A percentile compares a stretch with the other conserved stretches of the same genome.
Conservation (phyloP, 2,888 invertebrate species). For the Chrysomela aeneicollis region DNA sequence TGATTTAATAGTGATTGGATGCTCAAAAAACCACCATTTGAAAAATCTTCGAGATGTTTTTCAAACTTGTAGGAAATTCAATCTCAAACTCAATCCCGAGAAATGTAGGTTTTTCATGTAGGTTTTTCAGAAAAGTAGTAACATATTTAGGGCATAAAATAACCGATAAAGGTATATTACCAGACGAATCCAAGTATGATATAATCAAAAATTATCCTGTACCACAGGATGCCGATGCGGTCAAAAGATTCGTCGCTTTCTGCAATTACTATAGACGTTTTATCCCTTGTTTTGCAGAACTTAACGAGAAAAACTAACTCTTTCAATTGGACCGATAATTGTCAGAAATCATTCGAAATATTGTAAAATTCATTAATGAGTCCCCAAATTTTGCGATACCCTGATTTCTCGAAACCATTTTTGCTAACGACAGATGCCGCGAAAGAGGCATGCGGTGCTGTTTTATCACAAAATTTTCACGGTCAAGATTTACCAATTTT, state of each 20-base stretch:
- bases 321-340: background rate
- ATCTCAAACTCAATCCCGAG: slow-evolving; percentile 32
- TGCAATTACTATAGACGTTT: slow-evolving; percentile 7
- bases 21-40: slow-evolving; percentile 1
- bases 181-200: slow-evolving; percentile 3
- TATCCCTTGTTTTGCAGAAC: background rate
- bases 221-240: background rate
- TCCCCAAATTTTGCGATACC: slow-evolving; percentile 7
- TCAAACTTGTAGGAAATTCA: slow-evolving; percentile 5
- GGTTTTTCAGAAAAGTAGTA: slow-evolving; percentile 25
- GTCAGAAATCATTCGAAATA: background rate
- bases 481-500: background rate
- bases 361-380: background rate
- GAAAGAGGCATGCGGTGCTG: background rate
- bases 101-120: no score
- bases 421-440: slow-evolving; percentile 1
- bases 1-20: slow-evolving; percentile 1
- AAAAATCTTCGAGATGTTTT: background rate
- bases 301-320: background rate
- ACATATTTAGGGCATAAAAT: slow-evolving; percentile 38
- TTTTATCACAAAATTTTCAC: background rate
- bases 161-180: slow-evolving; percentile 5
- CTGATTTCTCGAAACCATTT: slow-evolving; percentile 10
- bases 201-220: slow-evolving; percentile 1
- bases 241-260: slow-evolving; percentile 6